phyloP scores from a whole-genome alignment of 2,888 invertebrate species.

The Hetaerina titia region DNA sequence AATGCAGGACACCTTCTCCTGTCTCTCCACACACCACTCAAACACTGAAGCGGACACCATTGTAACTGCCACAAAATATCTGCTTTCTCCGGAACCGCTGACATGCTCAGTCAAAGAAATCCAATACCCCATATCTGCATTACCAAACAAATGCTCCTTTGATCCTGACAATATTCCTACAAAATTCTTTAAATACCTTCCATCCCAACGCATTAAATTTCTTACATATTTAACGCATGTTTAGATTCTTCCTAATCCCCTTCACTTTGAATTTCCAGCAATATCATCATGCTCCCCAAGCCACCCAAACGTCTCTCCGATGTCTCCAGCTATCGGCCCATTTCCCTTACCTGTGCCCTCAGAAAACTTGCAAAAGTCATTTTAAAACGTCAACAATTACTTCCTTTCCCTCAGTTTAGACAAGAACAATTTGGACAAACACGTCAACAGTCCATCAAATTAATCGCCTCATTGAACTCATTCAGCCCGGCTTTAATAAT shows the following conservation, averaged over 20 bases:
- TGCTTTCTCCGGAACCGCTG: too few relatives aligned
- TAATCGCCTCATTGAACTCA: not conserved
- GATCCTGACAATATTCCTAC: not conserved
- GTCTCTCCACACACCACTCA: too few relatives aligned
- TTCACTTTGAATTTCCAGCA: not conserved
- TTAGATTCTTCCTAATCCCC: not conserved
- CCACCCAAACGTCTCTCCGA: not conserved
- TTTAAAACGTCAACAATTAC: not conserved
- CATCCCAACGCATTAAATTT: not conserved
- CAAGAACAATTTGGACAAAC: not conserved
- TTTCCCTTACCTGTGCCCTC: not conserved
- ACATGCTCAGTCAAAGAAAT: too few relatives aligned
- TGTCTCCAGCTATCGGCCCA: not conserved
- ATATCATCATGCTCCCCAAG: not conserved
- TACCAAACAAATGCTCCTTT: not conserved
- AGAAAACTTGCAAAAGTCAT: not conserved
- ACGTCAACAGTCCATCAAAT: not conserved
- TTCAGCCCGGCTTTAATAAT: not conserved
- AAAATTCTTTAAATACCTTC: not conserved
- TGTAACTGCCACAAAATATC: too few relatives aligned
- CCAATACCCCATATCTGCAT: too few relatives aligned
- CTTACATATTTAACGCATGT: not conserved
- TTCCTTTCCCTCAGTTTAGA: not conserved
- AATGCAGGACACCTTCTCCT: too few relatives aligned
- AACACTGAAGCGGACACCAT: too few relatives aligned